Evolutionary conservation across 1,140 invertebrate genomes (phyloP), one percentile per base, ranked within the genome.

Genomic region (Ips nitidus): DNA sequence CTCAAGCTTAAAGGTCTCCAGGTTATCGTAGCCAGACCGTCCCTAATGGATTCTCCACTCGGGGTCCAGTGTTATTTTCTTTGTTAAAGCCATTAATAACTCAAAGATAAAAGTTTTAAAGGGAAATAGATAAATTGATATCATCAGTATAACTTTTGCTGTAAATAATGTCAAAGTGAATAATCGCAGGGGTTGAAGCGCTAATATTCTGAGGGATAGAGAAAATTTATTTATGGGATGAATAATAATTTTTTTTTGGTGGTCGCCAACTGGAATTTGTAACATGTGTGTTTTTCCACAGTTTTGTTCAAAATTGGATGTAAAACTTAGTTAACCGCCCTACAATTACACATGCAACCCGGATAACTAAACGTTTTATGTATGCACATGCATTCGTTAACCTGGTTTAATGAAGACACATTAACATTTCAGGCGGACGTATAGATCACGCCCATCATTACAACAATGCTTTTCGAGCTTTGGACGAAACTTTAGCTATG

Each of bases 401-500:
- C 22, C 22, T 22, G 22, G 22, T 22, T 22, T 22, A 22, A 22
- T 22, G 22, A 22, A 22, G 22, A 22, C 22, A 22, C 22, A 22
- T 22, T 22, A 22, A 22, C 22, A 4, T 71, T 73, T 53, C 74
- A 91, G 90, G 92, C 69, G 92, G 91, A 2, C 84, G 90, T 74
- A 95, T 94, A 67, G 92, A 94, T 75, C 90, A 91, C 76, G 92
- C 91, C 2, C 93, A 94, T 80, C 93, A 94, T 74, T 88, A 88
- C 73, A 91, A 90, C 73, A 90, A 90, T 74, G 90, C 90, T 1
- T 87, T 87, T 58, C 83, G 90, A 69, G 91, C 92, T 0, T 78
- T 94, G 2, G 90, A 92, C 75, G 92, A 94, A 79, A 92, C 91
- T 0, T 83, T 90, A 1, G 89, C 91, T 50, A 82, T 94, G 61